Conservation (phyloP, 2,888 invertebrate genomes). For the Drosophila borealis region DNA sequence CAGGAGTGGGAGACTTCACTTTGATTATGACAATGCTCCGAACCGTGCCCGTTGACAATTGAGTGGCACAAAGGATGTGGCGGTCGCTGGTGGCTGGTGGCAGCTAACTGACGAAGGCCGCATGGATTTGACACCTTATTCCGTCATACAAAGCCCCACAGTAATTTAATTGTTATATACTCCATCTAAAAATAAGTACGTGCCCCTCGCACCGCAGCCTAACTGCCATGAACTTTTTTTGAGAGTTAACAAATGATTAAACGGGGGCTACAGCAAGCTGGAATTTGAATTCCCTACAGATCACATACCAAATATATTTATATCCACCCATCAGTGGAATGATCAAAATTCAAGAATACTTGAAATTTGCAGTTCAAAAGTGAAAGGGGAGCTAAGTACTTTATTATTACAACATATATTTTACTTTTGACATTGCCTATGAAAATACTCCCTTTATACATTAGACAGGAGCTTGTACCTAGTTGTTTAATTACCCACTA, state of each 20-base stretch:
- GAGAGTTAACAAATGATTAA: background rate
- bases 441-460: too few species aligned
- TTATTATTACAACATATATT: too few species aligned
- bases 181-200: background rate
- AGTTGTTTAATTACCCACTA: too few species aligned
- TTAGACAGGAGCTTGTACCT: too few species aligned
- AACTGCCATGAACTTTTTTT: background rate
- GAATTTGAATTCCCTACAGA: background rate
- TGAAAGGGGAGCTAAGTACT: too few species aligned
- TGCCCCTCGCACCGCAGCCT: background rate
- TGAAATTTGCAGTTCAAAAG: too few species aligned
- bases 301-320: too few species aligned
- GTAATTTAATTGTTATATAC: conserved; percentile 21
- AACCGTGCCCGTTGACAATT: conserved; percentile 40
- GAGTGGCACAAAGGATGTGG: conserved; percentile 16
- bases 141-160: conserved; percentile 8
- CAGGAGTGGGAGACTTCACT: conserved; percentile 25
- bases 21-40: conserved; percentile 57
- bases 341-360: too few species aligned
- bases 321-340: too few species aligned
- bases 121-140: conserved; percentile 32
- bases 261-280: background rate
- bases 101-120: conserved; percentile 24
- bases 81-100: conserved; percentile 21
- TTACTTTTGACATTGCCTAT: too few species aligned